Evolutionary conservation across 2,888 invertebrate species (phyloP).

Genomic region (Agrilus cyanescens): DNA sequence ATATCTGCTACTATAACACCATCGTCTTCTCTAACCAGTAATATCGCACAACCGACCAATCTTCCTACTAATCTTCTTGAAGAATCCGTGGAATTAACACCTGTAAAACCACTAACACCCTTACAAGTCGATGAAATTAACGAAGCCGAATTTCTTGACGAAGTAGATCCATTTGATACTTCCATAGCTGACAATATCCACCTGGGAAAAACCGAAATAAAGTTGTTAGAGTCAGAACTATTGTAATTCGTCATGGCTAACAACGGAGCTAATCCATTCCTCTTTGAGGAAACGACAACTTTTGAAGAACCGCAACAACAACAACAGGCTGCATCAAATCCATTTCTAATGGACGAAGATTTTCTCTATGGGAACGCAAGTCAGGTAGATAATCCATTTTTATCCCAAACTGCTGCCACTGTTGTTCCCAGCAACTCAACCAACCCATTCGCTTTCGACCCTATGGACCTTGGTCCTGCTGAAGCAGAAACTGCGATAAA

Average conservation of each 20-base stretch:
- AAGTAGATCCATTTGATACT: slow-evolving; percentile 74
- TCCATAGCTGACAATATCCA: slow-evolving; percentile 62
- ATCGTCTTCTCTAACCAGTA: slow-evolving; percentile 30
- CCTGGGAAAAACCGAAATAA: slow-evolving; percentile 67
- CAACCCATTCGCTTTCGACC: slow-evolving; percentile 53
- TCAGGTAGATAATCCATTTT: slow-evolving; percentile 57
- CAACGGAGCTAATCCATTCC: slow-evolving; percentile 63
- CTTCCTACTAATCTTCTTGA: slow-evolving; percentile 23
- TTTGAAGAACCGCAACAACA: slow-evolving; percentile 45
- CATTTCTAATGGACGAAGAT: slow-evolving; percentile 50
- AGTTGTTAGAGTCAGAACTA: slow-evolving; percentile 66
- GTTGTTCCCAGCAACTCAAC: slow-evolving; percentile 34
- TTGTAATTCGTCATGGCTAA: slow-evolving; percentile 32
- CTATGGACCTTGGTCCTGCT: slow-evolving; percentile 31
- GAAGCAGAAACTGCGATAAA: slow-evolving; percentile 21
- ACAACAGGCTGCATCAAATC: slow-evolving; percentile 48
- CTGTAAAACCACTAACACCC: slow-evolving; percentile 34
- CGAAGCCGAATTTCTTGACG: slow-evolving; percentile 38
- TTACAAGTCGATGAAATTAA: slow-evolving; percentile 33
- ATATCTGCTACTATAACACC: slow-evolving; percentile 43
- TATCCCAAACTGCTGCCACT: slow-evolving; percentile 35
- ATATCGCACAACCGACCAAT: slow-evolving; percentile 5
- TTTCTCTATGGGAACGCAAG: slow-evolving; percentile 24
- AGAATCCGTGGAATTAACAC: slow-evolving; percentile 24
- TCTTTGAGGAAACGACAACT: slow-evolving; percentile 45